Percentiles rank a stretch among this genome's conserved stretches.
phyloP scores from a whole-genome alignment of 2,888 invertebrate species.

The Drosophila nr. perissopoda region DNA sequence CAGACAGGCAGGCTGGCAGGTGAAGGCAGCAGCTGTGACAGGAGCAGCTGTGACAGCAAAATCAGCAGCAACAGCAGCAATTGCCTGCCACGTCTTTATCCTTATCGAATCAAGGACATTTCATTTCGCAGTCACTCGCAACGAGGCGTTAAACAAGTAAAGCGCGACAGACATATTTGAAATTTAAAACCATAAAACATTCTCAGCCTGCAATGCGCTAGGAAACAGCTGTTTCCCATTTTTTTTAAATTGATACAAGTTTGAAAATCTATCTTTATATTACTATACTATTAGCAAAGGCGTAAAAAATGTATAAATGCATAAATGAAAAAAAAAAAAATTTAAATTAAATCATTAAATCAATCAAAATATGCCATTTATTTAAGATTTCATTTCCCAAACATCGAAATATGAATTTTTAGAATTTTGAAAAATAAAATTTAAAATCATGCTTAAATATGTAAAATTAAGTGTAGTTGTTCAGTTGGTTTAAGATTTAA shows the following conservation, averaged over 20 bases:
- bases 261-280: too few relatives aligned
- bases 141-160: conserved; percentile 69
- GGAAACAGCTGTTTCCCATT: neutral
- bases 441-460: neutral
- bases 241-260: neutral
- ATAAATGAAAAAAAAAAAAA: too few relatives aligned
- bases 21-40: conserved; percentile 12
- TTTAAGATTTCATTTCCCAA: too few relatives aligned
- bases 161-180: conserved; percentile 27
- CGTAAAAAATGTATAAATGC: neutral
- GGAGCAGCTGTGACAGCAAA: conserved; percentile 38
- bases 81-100: conserved; percentile 61
- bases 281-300: too few relatives aligned
- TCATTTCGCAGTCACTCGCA: conserved; percentile 50
- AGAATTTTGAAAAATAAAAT: neutral
- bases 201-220: neutral
- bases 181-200: conserved; percentile 25
- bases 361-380: too few relatives aligned
- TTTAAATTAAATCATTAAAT: too few relatives aligned
- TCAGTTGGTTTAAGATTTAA: neutral
- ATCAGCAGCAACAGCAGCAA: conserved; percentile 11
- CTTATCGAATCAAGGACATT: conserved; percentile 66
- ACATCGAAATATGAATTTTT: too few relatives aligned
- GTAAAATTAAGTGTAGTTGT: neutral
- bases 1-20: conserved; percentile 25